phyloP scores from a whole-genome alignment of 2,113 vertebrate genomes.

The Elephas maximus region DNA sequence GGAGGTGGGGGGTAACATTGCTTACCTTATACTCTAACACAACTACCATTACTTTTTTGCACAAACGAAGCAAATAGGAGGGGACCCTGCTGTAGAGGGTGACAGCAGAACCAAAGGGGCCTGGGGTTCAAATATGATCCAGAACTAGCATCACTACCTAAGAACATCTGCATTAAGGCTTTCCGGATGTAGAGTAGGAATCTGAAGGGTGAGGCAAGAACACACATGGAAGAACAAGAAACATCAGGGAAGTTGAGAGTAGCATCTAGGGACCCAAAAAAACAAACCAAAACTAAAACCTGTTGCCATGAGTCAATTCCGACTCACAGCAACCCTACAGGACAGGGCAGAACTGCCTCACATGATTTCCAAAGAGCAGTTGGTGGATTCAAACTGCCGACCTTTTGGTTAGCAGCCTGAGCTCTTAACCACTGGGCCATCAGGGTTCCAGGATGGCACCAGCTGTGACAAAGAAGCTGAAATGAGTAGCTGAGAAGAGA shows the following conservation, averaged over 20 bases:
- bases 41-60: neutral
- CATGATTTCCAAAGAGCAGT: too few relatives aligned
- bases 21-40: neutral
- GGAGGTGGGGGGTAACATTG: neutral
- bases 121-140: neutral
- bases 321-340: too few relatives aligned
- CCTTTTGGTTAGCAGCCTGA: too few relatives aligned
- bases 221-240: neutral
- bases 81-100: neutral
- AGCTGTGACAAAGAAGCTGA: constrained; percentile 7
- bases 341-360: too few relatives aligned
- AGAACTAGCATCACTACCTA: neutral
- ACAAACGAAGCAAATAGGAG: neutral
- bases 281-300: too few relatives aligned
- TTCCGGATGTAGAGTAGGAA: neutral
- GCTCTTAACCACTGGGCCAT: too few relatives aligned
- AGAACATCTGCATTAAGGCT: neutral
- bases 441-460: neutral
- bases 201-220: neutral
- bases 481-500: neutral
- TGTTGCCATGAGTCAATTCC: too few relatives aligned
- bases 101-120: neutral
- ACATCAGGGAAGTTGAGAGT: neutral
- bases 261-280: neutral
- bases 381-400: too few relatives aligned